phyloP scores from a whole-genome alignment of 2,888 invertebrate genomes.

The Crepidodera aurea region DNA sequence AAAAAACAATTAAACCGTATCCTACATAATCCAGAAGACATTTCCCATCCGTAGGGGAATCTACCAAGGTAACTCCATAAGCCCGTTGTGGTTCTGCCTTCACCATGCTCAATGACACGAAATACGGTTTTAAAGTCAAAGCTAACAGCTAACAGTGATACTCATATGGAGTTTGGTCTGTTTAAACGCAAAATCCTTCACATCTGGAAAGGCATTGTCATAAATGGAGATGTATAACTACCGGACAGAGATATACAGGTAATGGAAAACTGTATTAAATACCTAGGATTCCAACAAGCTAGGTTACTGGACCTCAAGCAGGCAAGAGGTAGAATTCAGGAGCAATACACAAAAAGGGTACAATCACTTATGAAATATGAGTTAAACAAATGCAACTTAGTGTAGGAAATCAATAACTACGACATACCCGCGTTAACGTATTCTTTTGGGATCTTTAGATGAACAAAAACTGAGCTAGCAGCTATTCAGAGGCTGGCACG shows the following conservation, averaged over 20 bases:
- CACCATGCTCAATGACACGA: not conserved
- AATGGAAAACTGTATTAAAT: not conserved
- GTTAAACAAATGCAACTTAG: no score
- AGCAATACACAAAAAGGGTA: not conserved
- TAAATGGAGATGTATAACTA: not conserved
- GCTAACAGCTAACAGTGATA: no score
- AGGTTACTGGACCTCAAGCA: slow-evolving; percentile 4
- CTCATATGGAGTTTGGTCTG: no score
- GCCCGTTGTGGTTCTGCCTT: not conserved
- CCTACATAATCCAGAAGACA: no score
- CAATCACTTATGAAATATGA: no score
- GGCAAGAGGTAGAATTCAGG: not conserved
- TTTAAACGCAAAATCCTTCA: no score
- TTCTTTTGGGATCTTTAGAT: no score
- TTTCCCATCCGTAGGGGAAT: not conserved
- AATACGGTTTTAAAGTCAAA: not conserved
- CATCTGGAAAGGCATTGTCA: no score
- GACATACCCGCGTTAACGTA: no score
- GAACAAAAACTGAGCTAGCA: no score
- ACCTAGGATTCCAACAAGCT: slow-evolving; percentile 2
- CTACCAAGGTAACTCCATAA: not conserved
- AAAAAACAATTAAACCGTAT: no score
- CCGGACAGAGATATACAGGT: not conserved
- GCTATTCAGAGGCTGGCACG: not conserved
- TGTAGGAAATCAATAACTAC: no score